Base-by-base conservation (phyloP, 2,113 vertebrate species). In the Pseudopipra pipra region DNA sequence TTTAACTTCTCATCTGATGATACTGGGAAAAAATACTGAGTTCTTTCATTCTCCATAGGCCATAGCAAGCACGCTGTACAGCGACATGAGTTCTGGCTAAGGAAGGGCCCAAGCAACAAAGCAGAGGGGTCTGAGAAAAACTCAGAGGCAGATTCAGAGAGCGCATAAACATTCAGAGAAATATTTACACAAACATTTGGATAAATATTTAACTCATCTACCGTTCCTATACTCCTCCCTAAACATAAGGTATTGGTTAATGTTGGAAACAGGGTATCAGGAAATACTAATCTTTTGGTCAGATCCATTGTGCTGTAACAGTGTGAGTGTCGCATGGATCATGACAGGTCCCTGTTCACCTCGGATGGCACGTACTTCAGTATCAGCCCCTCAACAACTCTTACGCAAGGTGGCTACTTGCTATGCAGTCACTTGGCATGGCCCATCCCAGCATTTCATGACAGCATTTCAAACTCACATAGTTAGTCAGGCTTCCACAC, bases 221-320 rank as follows among this genome's bases (percentile, higher is more conserved):
- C 56, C 44, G 8, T 12, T 66, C 20, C 35, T 37, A 44, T 3
- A 56, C 33, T 52, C 23, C 30, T 84, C 47, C 44, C 51, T 72
- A 31, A 65, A 22, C 47, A 54, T 23, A 68, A 85, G 14, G 21
- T 14, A 75, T 2, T 20, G 39, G 33, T 43, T 81, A 81, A 47
- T n/a, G 30, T 1, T 59, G 66, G 61, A 59, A 91, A 51, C 3
- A 3, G 31, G 22, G n/a, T 14, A 55, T 8, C 54, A 44, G 37
- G 59, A 70, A 81, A 81, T 0, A 33, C 30, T 7, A 30, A 30
- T 51, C 21, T 73, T 35, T 30, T 30, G 67, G 28, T 70, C 8
- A 68, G 77, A 55, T 11, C 21, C 0, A 0, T 12, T 39, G 17
- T 9, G 41, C 73, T 81, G 33, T 46, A 37, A 47, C 0, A 3